Percentiles rank a stretch among this genome's conserved stretches.
phyloP scores from a whole-genome alignment of 2,888 invertebrate species.

The Archips xylosteana region DNA sequence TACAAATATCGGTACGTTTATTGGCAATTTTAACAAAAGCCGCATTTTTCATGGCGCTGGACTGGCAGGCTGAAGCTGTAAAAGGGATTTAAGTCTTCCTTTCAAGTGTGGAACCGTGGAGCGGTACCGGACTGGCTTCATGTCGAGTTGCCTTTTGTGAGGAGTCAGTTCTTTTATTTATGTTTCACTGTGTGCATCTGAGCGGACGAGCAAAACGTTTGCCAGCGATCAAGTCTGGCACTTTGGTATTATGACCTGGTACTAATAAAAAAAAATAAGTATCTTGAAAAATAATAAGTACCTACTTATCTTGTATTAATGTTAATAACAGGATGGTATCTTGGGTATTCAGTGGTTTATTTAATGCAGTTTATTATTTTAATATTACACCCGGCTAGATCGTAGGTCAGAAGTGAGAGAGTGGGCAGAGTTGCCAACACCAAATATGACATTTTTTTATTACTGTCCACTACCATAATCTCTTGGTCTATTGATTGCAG shows the following conservation, averaged over 20 bases:
- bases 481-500: too few species aligned
- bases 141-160: slow-evolving; percentile 20
- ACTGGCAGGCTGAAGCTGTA: slow-evolving; percentile 6
- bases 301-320: too few species aligned
- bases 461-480: too few species aligned
- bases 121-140: slow-evolving; percentile 14
- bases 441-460: too few species aligned
- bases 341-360: too few species aligned
- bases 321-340: too few species aligned
- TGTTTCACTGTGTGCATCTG: slow-evolving; percentile 4
- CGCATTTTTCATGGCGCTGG: slow-evolving; percentile 5
- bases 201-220: slow-evolving; percentile 3
- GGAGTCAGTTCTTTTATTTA: slow-evolving; percentile 32
- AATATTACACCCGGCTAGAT: too few species aligned
- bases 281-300: too few species aligned
- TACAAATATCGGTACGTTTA: neutral
- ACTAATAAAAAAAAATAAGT: neutral
- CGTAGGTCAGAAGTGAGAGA: too few species aligned
- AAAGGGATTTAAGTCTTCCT: slow-evolving; percentile 37
- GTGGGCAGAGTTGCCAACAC: too few species aligned
- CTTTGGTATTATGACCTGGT: neutral
- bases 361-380: too few species aligned
- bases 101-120: slow-evolving; percentile 14
- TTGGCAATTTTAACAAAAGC: slow-evolving; percentile 16
- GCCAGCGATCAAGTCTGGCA: neutral